phyloP scores from a whole-genome alignment of 2,113 vertebrate genomes.

The Brachyistius frenatus region DNA sequence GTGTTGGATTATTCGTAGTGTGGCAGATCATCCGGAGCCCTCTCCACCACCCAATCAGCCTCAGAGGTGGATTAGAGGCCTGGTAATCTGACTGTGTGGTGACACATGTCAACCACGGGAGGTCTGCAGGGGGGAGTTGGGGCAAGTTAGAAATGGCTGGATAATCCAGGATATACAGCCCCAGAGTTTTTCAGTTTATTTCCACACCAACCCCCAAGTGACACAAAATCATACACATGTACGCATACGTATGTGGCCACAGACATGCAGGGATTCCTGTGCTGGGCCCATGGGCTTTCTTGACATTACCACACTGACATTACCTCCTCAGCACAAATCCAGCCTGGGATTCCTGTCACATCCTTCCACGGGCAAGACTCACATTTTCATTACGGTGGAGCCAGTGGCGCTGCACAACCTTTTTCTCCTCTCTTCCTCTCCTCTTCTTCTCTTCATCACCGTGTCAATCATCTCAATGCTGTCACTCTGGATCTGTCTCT shows the following conservation, averaged over 20 bases:
- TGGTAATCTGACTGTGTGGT: conserved; percentile 75
- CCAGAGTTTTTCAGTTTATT: conserved; percentile 16
- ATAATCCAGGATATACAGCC: conserved; percentile 54
- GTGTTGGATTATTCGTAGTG: conserved; percentile 75
- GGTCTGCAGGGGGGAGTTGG: conserved; percentile 55
- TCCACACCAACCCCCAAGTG: neutral
- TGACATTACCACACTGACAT: conserved; percentile 73
- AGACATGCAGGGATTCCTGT: conserved; percentile 16
- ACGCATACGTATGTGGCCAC: neutral
- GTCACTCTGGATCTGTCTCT: conserved; percentile 76
- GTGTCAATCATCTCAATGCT: conserved; percentile 73
- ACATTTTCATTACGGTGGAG: conserved; percentile 65
- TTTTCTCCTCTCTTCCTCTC: conserved; percentile 70
- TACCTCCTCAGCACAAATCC: conserved; percentile 57
- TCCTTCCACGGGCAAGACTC: conserved; percentile 63
- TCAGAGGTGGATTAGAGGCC: conserved; percentile 75
- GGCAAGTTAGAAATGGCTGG: conserved; percentile 52
- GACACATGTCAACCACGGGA: conserved; percentile 75
- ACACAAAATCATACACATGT: neutral
- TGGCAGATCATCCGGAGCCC: conserved; percentile 68
- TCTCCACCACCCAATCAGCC: conserved; percentile 62
- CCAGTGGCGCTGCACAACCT: conserved; percentile 76
- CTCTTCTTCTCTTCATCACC: conserved; percentile 56
- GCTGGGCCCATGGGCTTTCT: conserved; percentile 61
- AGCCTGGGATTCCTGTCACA: conserved; percentile 67